Evolutionary conservation across 2,888 invertebrate genomes (phyloP), one percentile per base, ranked within the genome.

Genomic region (Agapostemon virescens): DNA sequence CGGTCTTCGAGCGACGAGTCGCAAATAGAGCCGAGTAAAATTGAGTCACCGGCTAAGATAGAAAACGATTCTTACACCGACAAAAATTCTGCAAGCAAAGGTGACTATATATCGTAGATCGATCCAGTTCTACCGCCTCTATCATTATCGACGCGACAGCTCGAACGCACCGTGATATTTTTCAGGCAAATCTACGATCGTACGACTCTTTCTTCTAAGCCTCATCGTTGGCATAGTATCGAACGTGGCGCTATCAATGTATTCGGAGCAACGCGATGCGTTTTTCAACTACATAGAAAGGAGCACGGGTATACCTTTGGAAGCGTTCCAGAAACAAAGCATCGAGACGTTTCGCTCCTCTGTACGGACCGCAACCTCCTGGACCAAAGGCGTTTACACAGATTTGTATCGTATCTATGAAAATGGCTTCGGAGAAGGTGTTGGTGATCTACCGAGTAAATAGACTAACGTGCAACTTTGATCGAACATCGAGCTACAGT

Each of bases 271-370:
- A 40, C 87, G 89, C 1, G 87, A 90, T 30, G 67, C 72, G 5
- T 49, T 91, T 36, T 75, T 89, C 15, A 82, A 83, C 40, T 89
- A 89, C 61, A 64, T 90, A 36, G 88, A 92, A 83, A 71, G 42
- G 1, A 84, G 85, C 38, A 88, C 88, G 2, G 89, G 90, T 58
- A 61, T 91, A 61, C 88, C 88, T 33, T 61, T 91, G n/a, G 88
- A 86, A 42, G 67, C 80, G 72, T 90, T 91, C 80, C 89, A 89
- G 52, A 81, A 87, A 74, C 76, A 86, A 13, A 84, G 88, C 33
- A 68, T 40, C 15, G 69, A 84, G 55, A 36, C 26, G n/a, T 52
- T 81, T n/a, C 64, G 72, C 5, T 33, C 42, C 23, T 26, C 64
- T 9, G 36, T 68, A 23, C 58, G 72, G 36, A 26, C 40, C 2